Evolutionary conservation across 2,888 invertebrate genomes (phyloP).

Genomic region (Frankliniella intonsa): DNA sequence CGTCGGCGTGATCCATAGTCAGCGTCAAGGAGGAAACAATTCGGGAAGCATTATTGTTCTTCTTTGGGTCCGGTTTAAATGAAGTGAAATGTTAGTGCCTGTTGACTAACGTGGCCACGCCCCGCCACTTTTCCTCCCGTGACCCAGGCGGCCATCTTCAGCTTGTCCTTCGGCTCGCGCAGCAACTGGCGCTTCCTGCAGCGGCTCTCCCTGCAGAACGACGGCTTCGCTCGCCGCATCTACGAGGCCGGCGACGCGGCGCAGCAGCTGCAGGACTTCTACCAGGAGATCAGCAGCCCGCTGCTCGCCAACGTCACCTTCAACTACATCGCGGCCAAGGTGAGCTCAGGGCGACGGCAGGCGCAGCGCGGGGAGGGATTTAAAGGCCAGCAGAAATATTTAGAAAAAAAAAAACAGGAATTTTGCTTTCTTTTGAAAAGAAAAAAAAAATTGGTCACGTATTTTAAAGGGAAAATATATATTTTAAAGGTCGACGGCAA

Average conservation of each 20-base stretch:
- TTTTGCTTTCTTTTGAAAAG: too few relatives aligned
- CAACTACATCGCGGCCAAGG: conserved; percentile 55
- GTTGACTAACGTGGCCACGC: neutral
- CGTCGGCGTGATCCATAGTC: too few relatives aligned
- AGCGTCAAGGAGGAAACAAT: too few relatives aligned
- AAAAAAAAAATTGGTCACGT: too few relatives aligned
- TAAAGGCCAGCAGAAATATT: too few relatives aligned
- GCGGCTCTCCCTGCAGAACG: conserved; percentile 58
- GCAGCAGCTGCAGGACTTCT: conserved; percentile 60
- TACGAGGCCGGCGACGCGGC: conserved; percentile 64
- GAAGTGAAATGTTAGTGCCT: too few relatives aligned
- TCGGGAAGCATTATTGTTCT: too few relatives aligned
- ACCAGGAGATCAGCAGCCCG: conserved; percentile 62
- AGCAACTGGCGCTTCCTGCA: conserved; percentile 62
- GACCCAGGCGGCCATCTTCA: conserved; percentile 45
- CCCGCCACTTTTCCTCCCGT: neutral
- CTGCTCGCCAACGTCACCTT: conserved; percentile 60
- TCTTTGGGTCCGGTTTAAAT: too few relatives aligned
- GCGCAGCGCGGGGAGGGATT: too few relatives aligned
- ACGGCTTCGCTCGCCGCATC: conserved; percentile 63
- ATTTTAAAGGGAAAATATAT: too few relatives aligned
- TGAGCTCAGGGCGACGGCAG: neutral
- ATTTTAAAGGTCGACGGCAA: neutral
- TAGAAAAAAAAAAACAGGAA: too few relatives aligned
- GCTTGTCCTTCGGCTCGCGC: conserved; percentile 63